phyloP scores from a whole-genome alignment of 2,797 vertebrate species.

The Euthynnus affinis region DNA sequence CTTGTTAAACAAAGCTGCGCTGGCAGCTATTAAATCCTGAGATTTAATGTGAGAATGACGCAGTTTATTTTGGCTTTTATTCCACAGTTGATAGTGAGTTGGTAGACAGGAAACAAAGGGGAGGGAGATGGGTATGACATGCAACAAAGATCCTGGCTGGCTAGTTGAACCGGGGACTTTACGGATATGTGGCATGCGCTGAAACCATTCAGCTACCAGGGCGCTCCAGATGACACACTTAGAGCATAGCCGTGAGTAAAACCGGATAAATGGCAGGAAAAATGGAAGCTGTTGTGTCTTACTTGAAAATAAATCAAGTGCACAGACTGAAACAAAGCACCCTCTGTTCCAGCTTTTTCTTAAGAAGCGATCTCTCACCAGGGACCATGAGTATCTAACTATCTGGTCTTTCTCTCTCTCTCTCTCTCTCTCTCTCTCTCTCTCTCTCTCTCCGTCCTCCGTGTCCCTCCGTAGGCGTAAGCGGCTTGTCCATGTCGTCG shows the following conservation, averaged over 20 bases:
- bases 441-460: not conserved
- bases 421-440: too few relatives aligned
- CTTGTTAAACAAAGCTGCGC: too few relatives aligned
- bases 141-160: too few relatives aligned
- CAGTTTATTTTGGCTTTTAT: not conserved
- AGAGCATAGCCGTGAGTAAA: not conserved
- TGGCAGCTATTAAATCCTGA: not conserved
- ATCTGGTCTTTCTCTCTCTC: not conserved
- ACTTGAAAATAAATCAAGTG: slow-evolving; percentile 18
- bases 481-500: slow-evolving; percentile 91
- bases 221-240: too few relatives aligned
- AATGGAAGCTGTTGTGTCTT: slow-evolving; percentile 26
- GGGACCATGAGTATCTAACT: slow-evolving; percentile 2
- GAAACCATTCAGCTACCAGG: too few relatives aligned
- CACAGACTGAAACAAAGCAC: slow-evolving; percentile 21
- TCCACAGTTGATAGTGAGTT: too few relatives aligned
- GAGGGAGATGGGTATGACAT: too few relatives aligned
- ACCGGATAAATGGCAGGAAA: not conserved
- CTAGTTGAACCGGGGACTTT: too few relatives aligned
- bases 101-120: too few relatives aligned
- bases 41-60: not conserved
- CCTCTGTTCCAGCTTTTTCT: slow-evolving; percentile 36
- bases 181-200: too few relatives aligned
- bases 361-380: slow-evolving; percentile 3
- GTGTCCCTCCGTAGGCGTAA: slow-evolving; percentile 85